A percentile compares a stretch with the other conserved stretches of the same genome.
Evolutionary conservation across 2,797 vertebrate genomes (phyloP).

Genomic region (Emys orbicularis): DNA sequence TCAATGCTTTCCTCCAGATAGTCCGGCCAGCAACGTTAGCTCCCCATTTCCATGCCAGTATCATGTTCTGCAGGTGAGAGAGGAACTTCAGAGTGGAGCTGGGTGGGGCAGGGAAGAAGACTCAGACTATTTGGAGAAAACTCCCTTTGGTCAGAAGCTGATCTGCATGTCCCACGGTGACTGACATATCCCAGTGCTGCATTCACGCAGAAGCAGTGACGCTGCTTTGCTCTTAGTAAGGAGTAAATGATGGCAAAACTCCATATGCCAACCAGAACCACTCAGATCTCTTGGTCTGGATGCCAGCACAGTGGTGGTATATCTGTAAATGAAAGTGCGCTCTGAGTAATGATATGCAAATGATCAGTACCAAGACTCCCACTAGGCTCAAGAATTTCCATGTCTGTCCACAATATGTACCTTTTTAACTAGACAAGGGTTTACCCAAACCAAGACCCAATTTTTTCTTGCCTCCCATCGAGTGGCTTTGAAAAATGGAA

Average conservation of each 20-base stretch:
- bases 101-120: neutral
- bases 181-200: neutral
- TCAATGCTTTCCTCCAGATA: neutral
- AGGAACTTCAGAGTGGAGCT: neutral
- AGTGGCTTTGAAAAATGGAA: neutral
- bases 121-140: neutral
- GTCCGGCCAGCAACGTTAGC: neutral
- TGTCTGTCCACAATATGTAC: neutral
- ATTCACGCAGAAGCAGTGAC: neutral
- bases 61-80: neutral
- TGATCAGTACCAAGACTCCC: neutral
- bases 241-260: neutral
- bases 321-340: neutral
- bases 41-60: neutral
- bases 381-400: fast-evolving
- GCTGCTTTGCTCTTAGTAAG: neutral
- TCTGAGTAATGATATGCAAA: fast-evolving
- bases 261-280: neutral
- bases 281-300: neutral
- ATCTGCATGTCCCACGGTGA: neutral
- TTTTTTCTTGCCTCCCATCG: neutral
- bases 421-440: neutral
- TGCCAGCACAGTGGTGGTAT: neutral
- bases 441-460: neutral
- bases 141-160: neutral